These are phyloP conservation scores for Allygus modestus DNA, from an alignment of 2,888 invertebrate species.

Conservation along the genomic window DNA sequence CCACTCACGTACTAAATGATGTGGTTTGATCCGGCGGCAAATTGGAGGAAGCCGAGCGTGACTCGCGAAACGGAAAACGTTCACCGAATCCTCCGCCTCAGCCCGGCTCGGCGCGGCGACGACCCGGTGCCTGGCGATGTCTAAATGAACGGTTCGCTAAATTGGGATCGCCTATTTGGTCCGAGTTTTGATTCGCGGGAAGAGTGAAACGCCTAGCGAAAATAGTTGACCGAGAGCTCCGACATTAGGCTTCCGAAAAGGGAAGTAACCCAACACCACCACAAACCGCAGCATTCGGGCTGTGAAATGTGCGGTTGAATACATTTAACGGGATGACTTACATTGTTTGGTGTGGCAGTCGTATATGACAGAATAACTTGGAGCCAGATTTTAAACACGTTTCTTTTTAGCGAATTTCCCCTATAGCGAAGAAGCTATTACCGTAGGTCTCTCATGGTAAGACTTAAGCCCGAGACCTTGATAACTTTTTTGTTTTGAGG, in stretches of 20 bases:
- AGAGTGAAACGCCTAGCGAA: neutral
- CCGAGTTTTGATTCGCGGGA: too few species aligned
- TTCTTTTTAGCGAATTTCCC: too few species aligned
- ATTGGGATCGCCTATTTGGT: neutral
- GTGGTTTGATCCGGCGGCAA: conserved; percentile 49
- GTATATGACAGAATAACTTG: too few species aligned
- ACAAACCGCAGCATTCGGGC: conserved; percentile 1
- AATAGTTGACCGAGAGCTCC: neutral
- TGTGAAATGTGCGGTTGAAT: conserved; percentile 16
- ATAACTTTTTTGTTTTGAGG: too few species aligned
- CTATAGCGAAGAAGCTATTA: too few species aligned
- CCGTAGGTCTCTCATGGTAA: too few species aligned
- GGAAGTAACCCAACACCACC: neutral
- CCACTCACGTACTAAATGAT: conserved; percentile 55
- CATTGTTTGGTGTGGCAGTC: neutral
- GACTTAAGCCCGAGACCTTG: too few species aligned
- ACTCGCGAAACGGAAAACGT: conserved; percentile 39
- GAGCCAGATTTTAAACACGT: too few species aligned
- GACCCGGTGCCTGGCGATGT: neutral
- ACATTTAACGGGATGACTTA: neutral
- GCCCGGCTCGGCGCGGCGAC: neutral
- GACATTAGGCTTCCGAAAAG: neutral
- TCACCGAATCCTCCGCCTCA: neutral
- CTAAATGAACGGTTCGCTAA: neutral
- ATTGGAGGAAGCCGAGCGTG: conserved; percentile 7